A percentile compares a stretch with the other conserved stretches of the same genome.
These are phyloP conservation scores for Gallinago jamesoni DNA, from an alignment of 2,113 vertebrate species.

Conservation along the genomic window DNA sequence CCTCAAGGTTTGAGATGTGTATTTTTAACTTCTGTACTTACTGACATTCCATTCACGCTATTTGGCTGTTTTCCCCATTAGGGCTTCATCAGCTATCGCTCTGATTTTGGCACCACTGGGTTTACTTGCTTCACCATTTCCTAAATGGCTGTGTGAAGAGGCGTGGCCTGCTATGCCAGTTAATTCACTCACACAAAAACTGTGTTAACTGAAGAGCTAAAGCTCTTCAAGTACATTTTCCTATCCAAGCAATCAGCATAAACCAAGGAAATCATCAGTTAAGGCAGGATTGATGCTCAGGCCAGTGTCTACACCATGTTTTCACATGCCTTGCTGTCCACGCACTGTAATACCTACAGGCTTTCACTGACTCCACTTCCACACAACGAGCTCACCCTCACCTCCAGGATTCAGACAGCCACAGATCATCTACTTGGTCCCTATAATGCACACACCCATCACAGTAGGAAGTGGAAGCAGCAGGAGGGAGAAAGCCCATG, in stretches of 20 bases:
- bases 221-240: neutral
- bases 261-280: neutral
- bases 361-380: neutral
- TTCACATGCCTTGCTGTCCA: neutral
- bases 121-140: conserved; percentile 37
- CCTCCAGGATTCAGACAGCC: neutral
- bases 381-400: neutral
- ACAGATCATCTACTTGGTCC: neutral
- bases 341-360: accelerated
- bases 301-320: neutral
- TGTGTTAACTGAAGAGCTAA: neutral
- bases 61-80: neutral
- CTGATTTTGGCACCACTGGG: neutral
- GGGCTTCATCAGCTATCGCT: conserved; percentile 3
- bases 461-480: neutral
- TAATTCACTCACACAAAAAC: neutral
- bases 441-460: neutral
- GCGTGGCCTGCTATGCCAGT: neutral
- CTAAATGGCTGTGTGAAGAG: neutral
- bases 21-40: conserved; percentile 59
- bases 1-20: conserved; percentile 45
- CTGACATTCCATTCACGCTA: conserved; percentile 40
- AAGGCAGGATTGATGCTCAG: neutral
- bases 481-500: neutral
- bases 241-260: neutral